These are phyloP conservation scores for Tiaroga cobitis DNA, from an alignment of 2,797 vertebrate genomes.

Conservation along the genomic window DNA sequence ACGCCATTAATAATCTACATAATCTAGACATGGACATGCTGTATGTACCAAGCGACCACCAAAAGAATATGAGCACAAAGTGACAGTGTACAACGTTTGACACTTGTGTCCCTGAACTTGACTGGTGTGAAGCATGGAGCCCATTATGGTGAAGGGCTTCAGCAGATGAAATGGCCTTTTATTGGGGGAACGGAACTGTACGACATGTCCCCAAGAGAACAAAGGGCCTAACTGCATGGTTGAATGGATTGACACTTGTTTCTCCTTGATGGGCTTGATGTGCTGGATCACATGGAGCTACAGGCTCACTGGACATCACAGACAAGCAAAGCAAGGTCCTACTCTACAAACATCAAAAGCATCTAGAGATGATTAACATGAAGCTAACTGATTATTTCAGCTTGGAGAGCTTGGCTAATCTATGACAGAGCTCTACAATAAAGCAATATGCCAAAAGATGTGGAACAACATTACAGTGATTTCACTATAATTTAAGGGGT, in stretches of 20 bases:
- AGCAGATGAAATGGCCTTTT: conserved; percentile 26
- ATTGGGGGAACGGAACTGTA: conserved; percentile 28
- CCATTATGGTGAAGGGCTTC: conserved; percentile 17
- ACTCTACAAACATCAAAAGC: not conserved
- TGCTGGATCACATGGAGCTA: conserved; percentile 22
- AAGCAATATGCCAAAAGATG: not conserved
- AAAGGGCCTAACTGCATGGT: conserved; percentile 34
- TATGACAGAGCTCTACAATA: not conserved
- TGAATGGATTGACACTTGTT: conserved; percentile 29
- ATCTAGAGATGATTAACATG: conserved; percentile 15
- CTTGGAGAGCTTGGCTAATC: not conserved
- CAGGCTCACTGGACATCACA: conserved; percentile 6
- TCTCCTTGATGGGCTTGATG: conserved; percentile 13
- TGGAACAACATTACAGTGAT: not conserved
- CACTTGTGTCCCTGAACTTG: not conserved
- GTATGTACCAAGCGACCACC: no score
- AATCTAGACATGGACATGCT: not conserved
- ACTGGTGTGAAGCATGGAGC: not conserved
- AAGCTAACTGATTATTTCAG: not conserved
- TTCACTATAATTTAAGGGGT: not conserved
- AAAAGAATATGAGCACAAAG: not conserved
- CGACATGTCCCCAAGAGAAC: conserved; percentile 39
- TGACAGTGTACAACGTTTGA: not conserved
- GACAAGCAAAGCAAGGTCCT: conserved; percentile 3
- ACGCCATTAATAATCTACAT: not conserved